Conservation (phyloP, 2,113 vertebrate genomes). For the Gorsachius goisagi region DNA sequence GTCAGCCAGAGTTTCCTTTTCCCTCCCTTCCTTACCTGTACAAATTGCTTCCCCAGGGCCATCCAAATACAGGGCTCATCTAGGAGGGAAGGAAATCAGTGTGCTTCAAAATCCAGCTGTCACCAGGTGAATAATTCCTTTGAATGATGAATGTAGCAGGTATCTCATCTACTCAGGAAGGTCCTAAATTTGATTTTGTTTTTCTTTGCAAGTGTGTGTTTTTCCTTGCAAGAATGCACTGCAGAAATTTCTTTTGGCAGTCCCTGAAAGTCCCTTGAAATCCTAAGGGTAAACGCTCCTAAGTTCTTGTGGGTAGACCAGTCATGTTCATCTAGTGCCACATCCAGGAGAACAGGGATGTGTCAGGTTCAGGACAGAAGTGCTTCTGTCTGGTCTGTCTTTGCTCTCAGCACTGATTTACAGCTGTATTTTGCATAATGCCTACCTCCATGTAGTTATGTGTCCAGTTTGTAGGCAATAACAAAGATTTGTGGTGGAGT, state of each 20-base stretch:
- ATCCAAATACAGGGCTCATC: neutral
- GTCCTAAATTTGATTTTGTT: slow-evolving; percentile 23
- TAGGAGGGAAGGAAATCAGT: neutral
- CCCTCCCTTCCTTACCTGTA: neutral
- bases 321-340: neutral
- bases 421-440: neutral
- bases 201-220: neutral
- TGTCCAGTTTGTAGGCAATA: neutral
- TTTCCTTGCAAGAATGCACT: neutral
- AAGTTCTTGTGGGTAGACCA: neutral
- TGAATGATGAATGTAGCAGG: neutral
- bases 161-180: slow-evolving; percentile 2
- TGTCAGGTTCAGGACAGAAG: neutral
- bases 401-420: neutral
- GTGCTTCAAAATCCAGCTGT: slow-evolving; percentile 17
- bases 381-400: neutral
- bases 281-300: neutral
- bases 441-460: neutral
- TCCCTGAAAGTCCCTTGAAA: neutral
- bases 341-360: neutral
- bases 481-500: neutral
- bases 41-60: slow-evolving; percentile 31
- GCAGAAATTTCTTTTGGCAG: neutral
- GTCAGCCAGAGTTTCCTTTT: neutral
- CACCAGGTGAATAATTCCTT: neutral